phyloP scores from a whole-genome alignment of 2,797 vertebrate genomes.

The Crenuchus spilurus region DNA sequence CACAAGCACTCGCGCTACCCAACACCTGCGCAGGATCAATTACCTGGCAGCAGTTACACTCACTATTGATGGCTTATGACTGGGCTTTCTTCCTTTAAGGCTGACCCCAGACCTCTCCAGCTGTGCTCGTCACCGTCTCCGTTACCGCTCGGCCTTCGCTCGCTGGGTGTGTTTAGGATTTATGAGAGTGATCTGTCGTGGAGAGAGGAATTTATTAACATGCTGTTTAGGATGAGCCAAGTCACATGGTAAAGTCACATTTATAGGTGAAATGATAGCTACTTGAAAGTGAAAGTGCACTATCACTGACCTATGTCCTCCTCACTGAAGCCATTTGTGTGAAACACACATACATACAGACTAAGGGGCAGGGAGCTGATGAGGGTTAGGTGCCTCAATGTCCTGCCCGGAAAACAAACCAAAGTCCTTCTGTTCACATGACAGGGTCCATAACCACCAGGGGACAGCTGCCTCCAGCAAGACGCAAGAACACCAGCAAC shows the following conservation, averaged over 20 bases:
- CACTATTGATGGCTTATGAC: constrained; percentile 66
- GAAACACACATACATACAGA: too few relatives aligned
- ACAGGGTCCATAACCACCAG: too few relatives aligned
- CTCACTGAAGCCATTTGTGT: too few relatives aligned
- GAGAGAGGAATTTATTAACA: neutral
- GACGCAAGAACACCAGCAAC: too few relatives aligned
- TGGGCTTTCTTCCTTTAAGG: constrained; percentile 67
- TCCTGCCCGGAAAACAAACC: too few relatives aligned
- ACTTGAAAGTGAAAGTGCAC: too few relatives aligned
- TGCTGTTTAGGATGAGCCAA: neutral
- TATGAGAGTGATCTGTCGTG: neutral
- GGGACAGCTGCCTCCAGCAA: too few relatives aligned
- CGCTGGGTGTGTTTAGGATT: neutral
- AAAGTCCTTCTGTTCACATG: too few relatives aligned
- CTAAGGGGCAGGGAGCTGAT: too few relatives aligned
- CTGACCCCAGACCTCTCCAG: constrained; percentile 60
- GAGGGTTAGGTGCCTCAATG: too few relatives aligned
- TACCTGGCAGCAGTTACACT: constrained; percentile 70
- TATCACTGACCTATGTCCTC: too few relatives aligned
- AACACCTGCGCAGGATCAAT: constrained; percentile 78
- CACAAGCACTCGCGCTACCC: constrained; percentile 70
- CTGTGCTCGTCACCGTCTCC: constrained; percentile 28
- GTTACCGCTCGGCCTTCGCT: neutral
- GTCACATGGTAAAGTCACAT: neutral
- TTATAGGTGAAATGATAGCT: too few relatives aligned